Evolutionary conservation across 2,797 vertebrate species (phyloP).

Genomic region (Myioborus melanocephalus): DNA sequence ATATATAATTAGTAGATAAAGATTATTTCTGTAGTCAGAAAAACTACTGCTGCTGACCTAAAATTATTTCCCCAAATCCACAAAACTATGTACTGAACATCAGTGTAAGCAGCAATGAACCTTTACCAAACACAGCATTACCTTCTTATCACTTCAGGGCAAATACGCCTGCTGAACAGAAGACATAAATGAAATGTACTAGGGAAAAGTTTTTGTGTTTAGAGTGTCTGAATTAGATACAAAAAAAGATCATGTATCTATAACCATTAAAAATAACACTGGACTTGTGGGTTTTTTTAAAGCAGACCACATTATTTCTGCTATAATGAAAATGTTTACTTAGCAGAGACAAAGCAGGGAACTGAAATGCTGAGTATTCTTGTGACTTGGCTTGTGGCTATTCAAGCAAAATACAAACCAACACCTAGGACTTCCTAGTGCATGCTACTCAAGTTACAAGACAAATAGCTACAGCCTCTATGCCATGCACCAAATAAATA

Average conservation of each 20-base stretch:
- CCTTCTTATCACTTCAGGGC: neutral
- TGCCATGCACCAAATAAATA: neutral
- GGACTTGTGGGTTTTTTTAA: neutral
- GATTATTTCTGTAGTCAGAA: neutral
- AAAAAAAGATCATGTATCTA: neutral
- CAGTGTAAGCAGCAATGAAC: neutral
- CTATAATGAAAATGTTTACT: neutral
- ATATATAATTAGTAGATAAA: neutral
- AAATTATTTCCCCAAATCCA: neutral
- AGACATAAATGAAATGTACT: neutral
- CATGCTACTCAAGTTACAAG: neutral
- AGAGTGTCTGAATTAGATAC: neutral
- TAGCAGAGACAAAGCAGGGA: neutral
- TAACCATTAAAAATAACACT: neutral
- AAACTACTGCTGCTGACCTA: neutral
- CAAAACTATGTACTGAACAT: neutral
- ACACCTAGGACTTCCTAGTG: neutral
- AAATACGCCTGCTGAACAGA: neutral
- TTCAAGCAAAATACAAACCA: neutral
- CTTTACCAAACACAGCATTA: neutral
- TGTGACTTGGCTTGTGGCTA: neutral
- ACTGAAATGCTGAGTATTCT: neutral
- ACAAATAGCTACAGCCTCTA: neutral
- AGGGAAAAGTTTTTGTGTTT: neutral
- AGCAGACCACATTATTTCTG: neutral